phyloP scores from a whole-genome alignment of 2,888 invertebrate genomes.

The Tineola bisselliella region DNA sequence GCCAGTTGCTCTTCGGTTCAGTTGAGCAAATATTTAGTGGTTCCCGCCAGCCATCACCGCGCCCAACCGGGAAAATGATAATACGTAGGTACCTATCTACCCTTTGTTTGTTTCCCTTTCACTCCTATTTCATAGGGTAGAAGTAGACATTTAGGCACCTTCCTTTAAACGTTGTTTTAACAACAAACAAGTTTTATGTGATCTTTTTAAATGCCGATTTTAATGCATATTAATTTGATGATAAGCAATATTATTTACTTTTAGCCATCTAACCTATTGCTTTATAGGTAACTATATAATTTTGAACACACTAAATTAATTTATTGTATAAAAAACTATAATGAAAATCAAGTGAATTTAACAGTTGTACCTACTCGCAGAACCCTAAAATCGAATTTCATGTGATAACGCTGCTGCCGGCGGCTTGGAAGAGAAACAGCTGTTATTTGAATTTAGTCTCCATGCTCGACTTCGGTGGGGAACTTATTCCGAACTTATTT shows the following conservation, averaged over 20 bases:
- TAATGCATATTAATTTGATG: background rate
- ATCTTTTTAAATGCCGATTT: background rate
- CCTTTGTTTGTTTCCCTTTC: conserved; percentile 12
- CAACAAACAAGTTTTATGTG: background rate
- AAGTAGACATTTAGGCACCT: conserved; percentile 2
- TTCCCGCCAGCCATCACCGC: conserved; percentile 54
- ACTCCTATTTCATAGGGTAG: conserved; percentile 1
- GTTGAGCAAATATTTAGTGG: conserved; percentile 45
- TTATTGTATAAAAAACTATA: background rate
- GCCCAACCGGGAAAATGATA: conserved; percentile 12
- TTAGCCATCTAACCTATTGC: no score
- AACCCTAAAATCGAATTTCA: background rate
- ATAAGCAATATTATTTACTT: no score
- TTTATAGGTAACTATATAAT: no score
- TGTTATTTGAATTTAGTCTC: conserved; percentile 61
- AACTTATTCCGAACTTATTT: conserved; percentile 45
- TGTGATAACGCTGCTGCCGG: conserved; percentile 17
- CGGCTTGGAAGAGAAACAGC: conserved; percentile 43
- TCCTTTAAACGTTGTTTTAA: background rate
- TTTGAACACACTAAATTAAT: background rate
- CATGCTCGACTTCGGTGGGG: conserved; percentile 62
- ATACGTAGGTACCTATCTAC: background rate
- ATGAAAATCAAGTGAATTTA: background rate
- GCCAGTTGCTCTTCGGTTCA: conserved; percentile 56
- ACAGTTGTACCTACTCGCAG: background rate